These are phyloP conservation scores for Ascidia mentula DNA, from an alignment of 23 tunicate genomes.

Conservation along the genomic window DNA sequence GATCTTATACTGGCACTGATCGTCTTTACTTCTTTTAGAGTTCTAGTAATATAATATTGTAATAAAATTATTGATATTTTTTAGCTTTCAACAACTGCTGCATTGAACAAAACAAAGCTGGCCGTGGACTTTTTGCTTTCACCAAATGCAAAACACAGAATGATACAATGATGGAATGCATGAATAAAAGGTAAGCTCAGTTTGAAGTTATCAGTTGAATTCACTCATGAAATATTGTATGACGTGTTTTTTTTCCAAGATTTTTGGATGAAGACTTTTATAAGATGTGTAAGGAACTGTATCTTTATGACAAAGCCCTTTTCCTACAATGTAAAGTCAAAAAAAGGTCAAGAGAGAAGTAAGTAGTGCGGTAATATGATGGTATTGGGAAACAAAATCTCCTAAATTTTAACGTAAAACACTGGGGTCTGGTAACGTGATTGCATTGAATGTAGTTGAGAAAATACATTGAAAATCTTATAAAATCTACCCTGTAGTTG, in stretches of 20 bases:
- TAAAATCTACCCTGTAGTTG: too few species aligned
- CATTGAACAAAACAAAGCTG: constrained; percentile 15
- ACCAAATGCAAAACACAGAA: constrained; percentile 49
- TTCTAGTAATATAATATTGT: too few species aligned
- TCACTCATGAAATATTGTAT: neutral
- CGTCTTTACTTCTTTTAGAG: too few species aligned
- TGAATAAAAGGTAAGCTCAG: constrained; percentile 62
- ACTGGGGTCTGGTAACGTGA: too few species aligned
- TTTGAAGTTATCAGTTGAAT: constrained; percentile 36
- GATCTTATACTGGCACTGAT: too few species aligned
- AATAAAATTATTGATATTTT: neutral
- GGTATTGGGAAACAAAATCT: too few species aligned
- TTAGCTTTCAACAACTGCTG: constrained; percentile 47
- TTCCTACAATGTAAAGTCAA: constrained; percentile 14
- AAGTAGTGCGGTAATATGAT: too few species aligned
- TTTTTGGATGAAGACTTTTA: constrained; percentile 62
- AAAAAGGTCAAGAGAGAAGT: neutral
- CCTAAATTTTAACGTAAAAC: too few species aligned
- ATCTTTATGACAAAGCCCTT: constrained; percentile 56
- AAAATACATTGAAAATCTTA: too few species aligned
- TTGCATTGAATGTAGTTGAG: too few species aligned
- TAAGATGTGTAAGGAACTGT: constrained; percentile 45
- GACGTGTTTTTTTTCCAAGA: neutral
- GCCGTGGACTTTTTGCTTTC: constrained; percentile 44
- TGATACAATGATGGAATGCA: constrained; percentile 68